Percentiles rank a stretch among this genome's conserved stretches.
Conservation (phyloP, 2,888 invertebrate genomes). For the Willowsia nigromaculata region DNA sequence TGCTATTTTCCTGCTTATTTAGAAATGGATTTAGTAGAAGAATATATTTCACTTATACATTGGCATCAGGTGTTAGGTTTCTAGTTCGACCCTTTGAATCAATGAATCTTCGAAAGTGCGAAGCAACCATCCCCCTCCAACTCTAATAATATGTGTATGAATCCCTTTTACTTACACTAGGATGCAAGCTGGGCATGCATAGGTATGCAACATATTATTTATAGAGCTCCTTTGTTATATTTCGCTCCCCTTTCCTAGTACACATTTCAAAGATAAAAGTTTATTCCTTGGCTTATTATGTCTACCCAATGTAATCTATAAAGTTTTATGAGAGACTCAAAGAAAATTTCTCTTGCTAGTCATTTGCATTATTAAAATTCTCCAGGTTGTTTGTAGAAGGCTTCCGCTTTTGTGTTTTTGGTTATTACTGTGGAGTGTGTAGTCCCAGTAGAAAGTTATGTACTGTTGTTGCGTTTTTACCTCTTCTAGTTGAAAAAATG, state of each 20-base stretch:
- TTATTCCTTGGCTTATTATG: conserved; percentile 51
- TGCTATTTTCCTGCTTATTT: neutral
- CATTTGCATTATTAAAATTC: conserved; percentile 66
- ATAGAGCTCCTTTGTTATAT: neutral
- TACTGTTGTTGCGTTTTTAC: neutral
- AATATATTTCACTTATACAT: conserved; percentile 54
- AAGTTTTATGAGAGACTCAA: conserved; percentile 53
- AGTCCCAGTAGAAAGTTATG: too few species aligned
- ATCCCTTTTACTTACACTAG: neutral
- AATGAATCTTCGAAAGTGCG: conserved; percentile 62
- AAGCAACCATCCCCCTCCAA: conserved; percentile 3
- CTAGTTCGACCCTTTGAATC: conserved; percentile 68
- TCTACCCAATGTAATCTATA: conserved; percentile 57
- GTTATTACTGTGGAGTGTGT: neutral
- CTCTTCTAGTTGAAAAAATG: neutral
- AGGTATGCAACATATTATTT: neutral
- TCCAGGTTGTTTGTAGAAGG: conserved; percentile 18
- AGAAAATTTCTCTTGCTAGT: conserved; percentile 42
- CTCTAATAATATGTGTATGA: neutral
- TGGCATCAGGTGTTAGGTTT: conserved; percentile 71
- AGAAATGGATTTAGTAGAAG: neutral
- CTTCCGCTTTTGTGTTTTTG: neutral
- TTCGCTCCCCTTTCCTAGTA: neutral
- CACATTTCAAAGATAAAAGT: conserved; percentile 53
- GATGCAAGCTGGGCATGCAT: neutral